Conservation (phyloP, 2,113 vertebrate genomes). For the Zeus faber region DNA sequence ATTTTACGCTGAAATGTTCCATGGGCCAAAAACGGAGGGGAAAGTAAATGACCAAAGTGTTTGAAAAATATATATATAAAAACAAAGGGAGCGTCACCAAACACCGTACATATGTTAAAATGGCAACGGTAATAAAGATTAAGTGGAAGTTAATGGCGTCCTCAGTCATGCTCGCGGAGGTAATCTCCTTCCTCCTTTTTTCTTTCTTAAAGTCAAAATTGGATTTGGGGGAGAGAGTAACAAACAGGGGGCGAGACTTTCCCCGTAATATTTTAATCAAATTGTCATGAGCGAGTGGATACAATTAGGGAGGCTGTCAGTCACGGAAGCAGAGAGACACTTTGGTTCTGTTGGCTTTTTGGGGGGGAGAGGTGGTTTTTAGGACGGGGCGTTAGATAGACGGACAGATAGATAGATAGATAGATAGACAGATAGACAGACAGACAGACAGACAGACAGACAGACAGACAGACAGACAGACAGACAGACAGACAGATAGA, state of each 20-base stretch:
- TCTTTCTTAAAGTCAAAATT: slow-evolving; percentile 96
- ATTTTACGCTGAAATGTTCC: too few species aligned
- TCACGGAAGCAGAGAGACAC: slow-evolving; percentile 84
- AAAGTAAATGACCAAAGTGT: slow-evolving; percentile 49
- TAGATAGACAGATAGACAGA: too few species aligned
- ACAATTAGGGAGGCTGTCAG: slow-evolving; percentile 99
- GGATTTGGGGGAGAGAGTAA: slow-evolving; percentile 94
- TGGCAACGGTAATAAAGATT: slow-evolving; percentile 96
- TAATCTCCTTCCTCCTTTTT: slow-evolving; percentile 81
- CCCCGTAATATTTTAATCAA: slow-evolving; percentile 99
- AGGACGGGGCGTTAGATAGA: slow-evolving; percentile 70
- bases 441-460: neutral
- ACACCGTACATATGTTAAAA: slow-evolving; percentile 96
- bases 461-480: too few species aligned
- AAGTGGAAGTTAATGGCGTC: slow-evolving; percentile 98
- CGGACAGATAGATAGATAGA: too few species aligned
- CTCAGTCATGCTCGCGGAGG: slow-evolving; percentile 94
- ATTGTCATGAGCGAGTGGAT: slow-evolving; percentile 99
- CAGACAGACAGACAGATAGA: too few species aligned
- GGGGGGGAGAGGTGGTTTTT: slow-evolving; percentile 70
- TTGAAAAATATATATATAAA: too few species aligned
- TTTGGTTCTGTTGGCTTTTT: too few species aligned
- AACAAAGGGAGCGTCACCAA: slow-evolving; percentile 79
- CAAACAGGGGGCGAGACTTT: slow-evolving; percentile 98
- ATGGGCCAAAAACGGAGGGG: too few species aligned